A percentile compares a stretch with the other conserved stretches of the same genome.
Conservation (phyloP, 2,113 vertebrate genomes). For the Tapirus terrestris region DNA sequence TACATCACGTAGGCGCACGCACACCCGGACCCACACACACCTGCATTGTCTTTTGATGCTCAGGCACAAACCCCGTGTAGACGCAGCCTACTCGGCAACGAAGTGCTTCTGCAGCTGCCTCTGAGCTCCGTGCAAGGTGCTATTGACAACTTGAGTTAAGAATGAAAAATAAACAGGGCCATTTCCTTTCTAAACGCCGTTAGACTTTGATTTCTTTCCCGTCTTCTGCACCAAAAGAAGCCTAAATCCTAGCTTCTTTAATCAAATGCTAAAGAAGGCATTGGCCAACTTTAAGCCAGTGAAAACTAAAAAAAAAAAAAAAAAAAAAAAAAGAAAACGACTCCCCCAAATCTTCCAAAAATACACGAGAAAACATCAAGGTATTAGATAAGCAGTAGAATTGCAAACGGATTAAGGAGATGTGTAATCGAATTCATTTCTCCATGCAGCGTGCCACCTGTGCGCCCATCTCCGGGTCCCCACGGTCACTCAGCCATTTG, state of each 20-base stretch:
- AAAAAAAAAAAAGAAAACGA: background rate
- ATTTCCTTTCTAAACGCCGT: background rate
- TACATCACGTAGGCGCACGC: conserved; percentile 58
- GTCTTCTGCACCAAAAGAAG: background rate
- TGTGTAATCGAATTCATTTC: background rate
- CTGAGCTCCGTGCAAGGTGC: background rate
- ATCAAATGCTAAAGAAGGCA: background rate
- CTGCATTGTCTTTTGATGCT: conserved; percentile 23
- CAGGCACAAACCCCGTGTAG: background rate
- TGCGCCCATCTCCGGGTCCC: background rate
- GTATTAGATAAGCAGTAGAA: background rate
- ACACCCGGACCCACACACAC: background rate
- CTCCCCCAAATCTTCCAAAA: background rate
- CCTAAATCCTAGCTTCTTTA: background rate
- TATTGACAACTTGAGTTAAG: background rate
- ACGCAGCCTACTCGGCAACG: background rate
- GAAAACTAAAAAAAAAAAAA: background rate
- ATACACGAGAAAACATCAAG: background rate
- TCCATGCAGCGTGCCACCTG: background rate
- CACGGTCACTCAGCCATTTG: background rate
- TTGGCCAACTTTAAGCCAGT: background rate
- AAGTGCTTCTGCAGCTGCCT: background rate
- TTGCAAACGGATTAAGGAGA: background rate
- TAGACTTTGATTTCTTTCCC: background rate
- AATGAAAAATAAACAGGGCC: background rate